These are phyloP conservation scores for Lasius fuliginosus DNA, from an alignment of 2,888 invertebrate species.

Conservation along the genomic window DNA sequence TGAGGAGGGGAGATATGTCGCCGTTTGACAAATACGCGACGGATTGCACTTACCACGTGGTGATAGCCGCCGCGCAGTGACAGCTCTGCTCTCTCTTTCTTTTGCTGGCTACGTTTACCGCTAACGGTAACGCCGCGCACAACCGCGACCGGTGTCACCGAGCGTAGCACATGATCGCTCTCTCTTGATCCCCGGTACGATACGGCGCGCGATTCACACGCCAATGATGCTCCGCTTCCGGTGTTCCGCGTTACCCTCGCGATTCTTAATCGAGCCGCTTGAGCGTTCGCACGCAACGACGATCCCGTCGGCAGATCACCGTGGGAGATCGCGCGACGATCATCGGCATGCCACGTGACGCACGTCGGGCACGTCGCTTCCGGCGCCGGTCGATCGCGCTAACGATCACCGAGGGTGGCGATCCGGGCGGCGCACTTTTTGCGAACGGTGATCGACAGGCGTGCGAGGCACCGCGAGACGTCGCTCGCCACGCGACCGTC, in stretches of 20 bases:
- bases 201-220: conserved; percentile 24
- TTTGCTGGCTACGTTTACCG: conserved; percentile 47
- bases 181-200: conserved; percentile 58
- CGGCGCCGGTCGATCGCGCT: conserved; percentile 22
- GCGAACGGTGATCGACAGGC: conserved; percentile 20
- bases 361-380: conserved; percentile 33
- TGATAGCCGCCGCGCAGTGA: conserved; percentile 62
- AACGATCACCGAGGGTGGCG: conserved; percentile 35
- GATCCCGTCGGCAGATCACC: conserved; percentile 28
- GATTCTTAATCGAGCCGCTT: conserved; percentile 32
- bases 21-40: not conserved
- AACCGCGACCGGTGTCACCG: conserved; percentile 74
- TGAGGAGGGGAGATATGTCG: not conserved
- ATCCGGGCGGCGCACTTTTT: conserved; percentile 15
- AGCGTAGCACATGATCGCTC: conserved; percentile 56
- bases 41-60: conserved; percentile 59
- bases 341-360: conserved; percentile 55
- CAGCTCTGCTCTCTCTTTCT: conserved; percentile 41
- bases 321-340: conserved; percentile 27
- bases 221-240: conserved; percentile 5
- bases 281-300: conserved; percentile 42
- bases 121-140: conserved; percentile 67
- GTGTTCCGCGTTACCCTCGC: conserved; percentile 6
- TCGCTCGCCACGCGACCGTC: conserved; percentile 35
- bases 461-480: conserved; percentile 27